phyloP scores from a whole-genome alignment of 2,888 invertebrate genomes.

The Tachystola acroxantha region DNA sequence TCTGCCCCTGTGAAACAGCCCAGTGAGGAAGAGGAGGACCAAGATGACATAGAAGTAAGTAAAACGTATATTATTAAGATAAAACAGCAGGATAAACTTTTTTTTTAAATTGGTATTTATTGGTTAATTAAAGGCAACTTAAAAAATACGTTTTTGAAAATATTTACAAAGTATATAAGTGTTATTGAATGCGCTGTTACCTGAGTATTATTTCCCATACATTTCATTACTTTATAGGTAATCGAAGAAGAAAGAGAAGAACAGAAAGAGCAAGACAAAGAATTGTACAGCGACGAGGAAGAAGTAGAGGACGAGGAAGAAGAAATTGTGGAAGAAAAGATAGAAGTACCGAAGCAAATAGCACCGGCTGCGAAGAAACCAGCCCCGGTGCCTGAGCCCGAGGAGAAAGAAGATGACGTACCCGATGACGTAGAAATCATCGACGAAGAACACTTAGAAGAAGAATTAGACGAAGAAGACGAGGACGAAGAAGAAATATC shows the following conservation, averaged over 20 bases:
- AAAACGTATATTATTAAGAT: too few species aligned
- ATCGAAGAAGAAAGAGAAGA: slow-evolving; percentile 15
- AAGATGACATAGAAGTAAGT: slow-evolving; percentile 24
- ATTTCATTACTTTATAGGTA: slow-evolving; percentile 27
- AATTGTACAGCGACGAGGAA: slow-evolving; percentile 59
- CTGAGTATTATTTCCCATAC: too few species aligned
- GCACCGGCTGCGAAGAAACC: neutral
- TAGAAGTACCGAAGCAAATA: slow-evolving; percentile 27
- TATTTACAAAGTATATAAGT: too few species aligned
- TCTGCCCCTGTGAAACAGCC: slow-evolving; percentile 35
- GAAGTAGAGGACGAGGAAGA: slow-evolving; percentile 46
- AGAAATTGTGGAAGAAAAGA: slow-evolving; percentile 37
- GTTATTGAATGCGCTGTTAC: too few species aligned
- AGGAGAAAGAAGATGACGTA: slow-evolving; percentile 40
- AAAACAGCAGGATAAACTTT: too few species aligned
- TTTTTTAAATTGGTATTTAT: too few species aligned
- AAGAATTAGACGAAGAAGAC: slow-evolving; percentile 64
- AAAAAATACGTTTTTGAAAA: too few species aligned
- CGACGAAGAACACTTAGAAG: slow-evolving; percentile 66
- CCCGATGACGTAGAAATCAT: slow-evolving; percentile 68
- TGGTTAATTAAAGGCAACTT: too few species aligned
- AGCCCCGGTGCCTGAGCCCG: slow-evolving; percentile 32
- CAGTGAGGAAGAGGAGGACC: slow-evolving; percentile 39
- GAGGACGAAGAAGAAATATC: slow-evolving; percentile 76
- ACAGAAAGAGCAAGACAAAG: slow-evolving; percentile 37